Percentiles rank a stretch among this genome's conserved stretches.
Conservation (phyloP, 92 coral and sea anemone genomes). For the Nematostella vectensis region DNA sequence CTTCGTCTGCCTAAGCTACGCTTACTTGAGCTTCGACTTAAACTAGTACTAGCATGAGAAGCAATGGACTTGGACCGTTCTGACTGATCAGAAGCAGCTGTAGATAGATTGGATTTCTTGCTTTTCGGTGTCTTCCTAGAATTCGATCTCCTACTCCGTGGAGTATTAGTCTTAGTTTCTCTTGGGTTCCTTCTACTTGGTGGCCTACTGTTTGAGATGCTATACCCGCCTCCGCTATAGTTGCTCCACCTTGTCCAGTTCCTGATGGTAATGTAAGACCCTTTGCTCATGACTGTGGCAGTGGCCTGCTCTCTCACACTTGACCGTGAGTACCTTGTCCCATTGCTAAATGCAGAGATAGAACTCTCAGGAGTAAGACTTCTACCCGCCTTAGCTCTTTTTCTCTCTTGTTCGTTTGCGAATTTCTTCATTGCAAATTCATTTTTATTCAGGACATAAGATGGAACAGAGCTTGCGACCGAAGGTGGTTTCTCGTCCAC, state of each 20-base stretch:
- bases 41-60: too few species aligned
- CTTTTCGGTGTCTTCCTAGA: background rate
- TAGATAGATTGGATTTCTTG: background rate
- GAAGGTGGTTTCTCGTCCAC: slow-evolving; percentile 15
- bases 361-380: slow-evolving; percentile 1
- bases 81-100: background rate
- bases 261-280: slow-evolving; percentile 38
- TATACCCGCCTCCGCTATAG: slow-evolving; percentile 60
- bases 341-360: slow-evolving; percentile 14
- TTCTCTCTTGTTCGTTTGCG: slow-evolving; percentile 14
- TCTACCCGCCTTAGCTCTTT: slow-evolving; percentile 5
- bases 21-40: background rate
- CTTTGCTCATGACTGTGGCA: slow-evolving; percentile 22
- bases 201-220: slow-evolving; percentile 10
- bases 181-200: background rate
- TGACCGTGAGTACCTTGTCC: background rate
- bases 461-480: slow-evolving; percentile 23
- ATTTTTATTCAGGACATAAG: slow-evolving; percentile 24
- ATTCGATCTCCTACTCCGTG: background rate
- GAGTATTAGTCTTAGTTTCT: background rate
- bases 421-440: slow-evolving; percentile 33
- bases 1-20: background rate
- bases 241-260: slow-evolving; percentile 69
- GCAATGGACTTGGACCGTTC: background rate
- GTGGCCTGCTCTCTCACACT: slow-evolving; percentile 39